Evolutionary conservation across 1,140 invertebrate genomes (phyloP), one percentile per base, ranked within the genome.

Genomic region (Drosophila micromelanica): DNA sequence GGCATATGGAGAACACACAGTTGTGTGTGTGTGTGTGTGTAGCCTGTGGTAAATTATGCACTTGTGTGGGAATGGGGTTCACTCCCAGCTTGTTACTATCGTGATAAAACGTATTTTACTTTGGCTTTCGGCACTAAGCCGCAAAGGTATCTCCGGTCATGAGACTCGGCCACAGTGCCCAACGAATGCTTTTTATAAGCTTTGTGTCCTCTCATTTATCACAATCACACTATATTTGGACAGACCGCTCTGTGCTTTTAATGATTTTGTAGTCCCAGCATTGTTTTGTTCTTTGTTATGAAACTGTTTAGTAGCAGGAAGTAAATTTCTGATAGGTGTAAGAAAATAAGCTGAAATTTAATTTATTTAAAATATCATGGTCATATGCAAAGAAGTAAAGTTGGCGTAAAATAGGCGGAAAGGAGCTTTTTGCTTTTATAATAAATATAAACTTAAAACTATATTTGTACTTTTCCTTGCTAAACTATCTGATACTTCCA

Each of bases 171-270:
- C 55, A 68, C 8, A 46, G 15, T 5, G 23, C 23, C 38, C 38
- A 15, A 55, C 1, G 9, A 37, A 8, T 45, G 30, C 48, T 71
- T 78, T 78, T 52, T 20, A 57, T 65, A 64, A 78, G 70, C 63
- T 67, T 56, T 67, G 63, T 61, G n/a, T n/a, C n/a, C 48, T 72
- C 62, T 78, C 81, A 78, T 81, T 78, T 87, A 87, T 87, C 82
- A 86, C 70, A 78, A 78, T 82, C 56, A 81, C 81, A 64, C 70
- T 40, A 67, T 65, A n/a, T 73, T 81, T 73, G 76, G 80, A 73
- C 80, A 84, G 52, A 64, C 65, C 65, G 46, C 56, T 65, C 35
- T 32, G 37, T 54, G 43, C 45, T 30, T 64, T 79, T 42, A 73
- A 76, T 61, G 72, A 73, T 82, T 72, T 62, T 52, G 46, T 65